Base-by-base conservation (phyloP, 92 coral and sea anemone species). In the Anthopleura xanthogrammica region DNA sequence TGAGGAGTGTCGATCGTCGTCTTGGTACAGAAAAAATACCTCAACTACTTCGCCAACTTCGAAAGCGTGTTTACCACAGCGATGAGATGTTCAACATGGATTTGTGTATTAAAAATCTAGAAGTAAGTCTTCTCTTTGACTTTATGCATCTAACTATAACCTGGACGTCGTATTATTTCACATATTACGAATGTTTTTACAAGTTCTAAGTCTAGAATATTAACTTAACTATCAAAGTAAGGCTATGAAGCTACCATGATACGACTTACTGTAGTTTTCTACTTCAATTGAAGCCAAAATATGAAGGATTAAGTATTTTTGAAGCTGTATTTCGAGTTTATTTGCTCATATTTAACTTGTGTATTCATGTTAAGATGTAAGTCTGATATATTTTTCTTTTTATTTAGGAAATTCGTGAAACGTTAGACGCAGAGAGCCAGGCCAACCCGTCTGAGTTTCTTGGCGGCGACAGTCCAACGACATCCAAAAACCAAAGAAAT, bases 21-120 rank as follows among this genome's bases (percentile, higher is more conserved):
- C 85, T 97, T 77, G 89, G 85, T 7, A 85, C 91, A 78, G 89
- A 90, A 77, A 94, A 86, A 62, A 90, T 97, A 50, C 98, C 99
- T 36, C 76, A 71, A 36, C 80, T 92, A n/a, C 87, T 97, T 11
- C 79, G 85, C 50, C 85, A 89, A 43, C 89, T 97, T 4, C 95
- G 92, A 60, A 85, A 90, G 54, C 89, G 87, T 62, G 88, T 91
- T 71, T 75, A 81, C 65, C 84, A 70, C 56, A 78, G 84, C 16
- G 85, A 83, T 7, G 90, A 92, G 75, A 87, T 84, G 77, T 94
- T 97, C 81, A 87, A 97, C 77, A 80, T 88, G 55, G 52, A 80
- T 76, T 3, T 17, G 10, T 89, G 89, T 55, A 16, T 29, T 12
- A 81, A 74, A 40, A 65, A 36, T 40, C 52, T 56, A 12, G 42